Evolutionary conservation across 2,113 vertebrate genomes (phyloP), one percentile per base, ranked within the genome.

Genomic region (Pholis gunnellus): DNA sequence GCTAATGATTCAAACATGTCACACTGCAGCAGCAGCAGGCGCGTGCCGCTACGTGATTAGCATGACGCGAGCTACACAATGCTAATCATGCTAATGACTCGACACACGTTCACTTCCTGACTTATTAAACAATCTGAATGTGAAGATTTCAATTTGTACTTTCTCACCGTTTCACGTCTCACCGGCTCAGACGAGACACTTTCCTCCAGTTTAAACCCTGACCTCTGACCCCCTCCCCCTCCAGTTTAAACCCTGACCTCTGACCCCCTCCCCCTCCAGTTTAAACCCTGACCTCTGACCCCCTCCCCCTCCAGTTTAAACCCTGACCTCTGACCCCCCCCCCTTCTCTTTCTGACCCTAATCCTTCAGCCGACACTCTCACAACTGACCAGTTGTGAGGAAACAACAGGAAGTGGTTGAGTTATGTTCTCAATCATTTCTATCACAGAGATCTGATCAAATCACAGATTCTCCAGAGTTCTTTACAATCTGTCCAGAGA

Each of bases 1-100:
- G 91, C 92, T 93, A 92, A 91, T 94, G 91, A 94, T 92, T 90
- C 91, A 86, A 88, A 76, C 68, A 14, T 48, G 50, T 88, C 88
- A 86, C 75, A 57, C 75, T 36, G 83, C 63, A 78, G 10, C 10
- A 25, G 9, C 52, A 25, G 22, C 57, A 8, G 54, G 54, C 57
- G 7, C 57, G 15, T 60, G 57, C 27, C 27, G 56, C 25, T 27
- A 25, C 9, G 13, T 59, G 56, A 56, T 56, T 56, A 56, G 13
- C 56, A 29, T 56, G 22, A 13, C 1, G 52, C n/a, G 52, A 57
- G 56, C 56, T 59, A 59, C 25, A 29, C 29, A 11, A 59, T 59
- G 56, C 56, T 59, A 59, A 59, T 34, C 34, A 34, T 4, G 34
- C 34, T 34, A 34, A 34, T 34, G 34, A 34, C 34, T 34, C 34